A percentile compares a stretch with the other conserved stretches of the same genome.
Evolutionary conservation across 2,113 vertebrate genomes (phyloP).

Genomic region (Procapra przewalskii): DNA sequence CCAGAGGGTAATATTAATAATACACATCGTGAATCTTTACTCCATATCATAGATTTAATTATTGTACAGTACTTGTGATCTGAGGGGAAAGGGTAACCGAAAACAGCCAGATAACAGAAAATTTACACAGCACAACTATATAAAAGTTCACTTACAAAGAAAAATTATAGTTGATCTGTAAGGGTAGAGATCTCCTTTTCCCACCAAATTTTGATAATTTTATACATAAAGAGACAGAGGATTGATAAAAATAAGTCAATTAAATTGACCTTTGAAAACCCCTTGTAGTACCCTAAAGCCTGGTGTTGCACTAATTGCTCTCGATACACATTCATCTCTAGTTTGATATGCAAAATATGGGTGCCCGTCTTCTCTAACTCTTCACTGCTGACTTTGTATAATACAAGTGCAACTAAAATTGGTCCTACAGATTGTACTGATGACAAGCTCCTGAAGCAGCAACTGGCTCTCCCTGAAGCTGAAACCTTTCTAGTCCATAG

Average conservation of each 20-base stretch:
- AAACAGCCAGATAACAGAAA: background rate
- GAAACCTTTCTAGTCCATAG: background rate
- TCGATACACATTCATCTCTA: background rate
- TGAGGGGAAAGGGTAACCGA: background rate
- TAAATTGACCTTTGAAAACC: background rate
- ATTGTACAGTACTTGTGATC: background rate
- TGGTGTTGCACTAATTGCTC: background rate
- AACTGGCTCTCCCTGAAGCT: background rate
- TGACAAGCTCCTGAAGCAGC: background rate
- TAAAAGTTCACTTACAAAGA: background rate
- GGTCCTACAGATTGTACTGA: background rate
- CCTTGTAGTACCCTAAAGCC: background rate
- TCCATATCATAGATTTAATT: background rate
- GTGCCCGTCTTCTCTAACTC: background rate
- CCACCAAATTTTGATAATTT: background rate
- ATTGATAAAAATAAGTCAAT: background rate
- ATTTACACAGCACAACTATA: background rate
- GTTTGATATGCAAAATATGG: background rate
- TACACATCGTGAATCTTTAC: background rate
- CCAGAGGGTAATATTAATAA: background rate
- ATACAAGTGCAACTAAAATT: background rate
- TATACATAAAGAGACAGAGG: background rate
- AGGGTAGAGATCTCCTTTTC: background rate
- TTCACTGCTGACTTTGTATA: background rate
- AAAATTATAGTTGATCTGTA: background rate